phyloP scores from a whole-genome alignment of 30 jellyfish, hydroid and myxozoan genomes.

The Nemopilema nomurai region DNA sequence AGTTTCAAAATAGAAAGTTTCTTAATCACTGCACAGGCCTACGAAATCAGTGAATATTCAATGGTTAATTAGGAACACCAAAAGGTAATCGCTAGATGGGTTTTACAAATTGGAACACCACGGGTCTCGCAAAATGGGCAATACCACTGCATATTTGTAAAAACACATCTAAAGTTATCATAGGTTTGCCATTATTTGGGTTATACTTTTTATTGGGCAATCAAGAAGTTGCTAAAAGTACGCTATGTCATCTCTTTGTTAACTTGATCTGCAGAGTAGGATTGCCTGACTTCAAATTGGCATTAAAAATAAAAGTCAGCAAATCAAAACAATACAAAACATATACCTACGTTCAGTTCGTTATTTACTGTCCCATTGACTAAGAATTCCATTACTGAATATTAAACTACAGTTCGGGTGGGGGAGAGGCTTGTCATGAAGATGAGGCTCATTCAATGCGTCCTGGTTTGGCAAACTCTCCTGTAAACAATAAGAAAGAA shows the following conservation, averaged over 20 bases:
- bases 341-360: background rate
- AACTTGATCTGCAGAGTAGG: background rate
- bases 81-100: too few species aligned
- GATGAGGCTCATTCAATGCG: slow-evolving; percentile 37
- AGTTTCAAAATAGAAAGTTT: too few species aligned
- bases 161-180: too few species aligned
- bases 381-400: slow-evolving; percentile 58
- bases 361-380: slow-evolving; percentile 73
- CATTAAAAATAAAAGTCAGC: background rate
- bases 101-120: too few species aligned
- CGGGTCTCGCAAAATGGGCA: too few species aligned
- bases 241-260: background rate
- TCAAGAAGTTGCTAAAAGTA: background rate
- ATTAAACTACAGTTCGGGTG: slow-evolving; percentile 76
- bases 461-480: slow-evolving; percentile 39
- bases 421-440: slow-evolving; percentile 76
- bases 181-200: too few species aligned
- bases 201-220: too few species aligned
- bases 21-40: too few species aligned
- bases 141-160: too few species aligned
- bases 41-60: too few species aligned
- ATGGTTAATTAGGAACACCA: too few species aligned
- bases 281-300: background rate
- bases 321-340: background rate
- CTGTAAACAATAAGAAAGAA: slow-evolving; percentile 12